phyloP scores from a whole-genome alignment of 2,113 vertebrate genomes.

The Sturnira hondurensis region DNA sequence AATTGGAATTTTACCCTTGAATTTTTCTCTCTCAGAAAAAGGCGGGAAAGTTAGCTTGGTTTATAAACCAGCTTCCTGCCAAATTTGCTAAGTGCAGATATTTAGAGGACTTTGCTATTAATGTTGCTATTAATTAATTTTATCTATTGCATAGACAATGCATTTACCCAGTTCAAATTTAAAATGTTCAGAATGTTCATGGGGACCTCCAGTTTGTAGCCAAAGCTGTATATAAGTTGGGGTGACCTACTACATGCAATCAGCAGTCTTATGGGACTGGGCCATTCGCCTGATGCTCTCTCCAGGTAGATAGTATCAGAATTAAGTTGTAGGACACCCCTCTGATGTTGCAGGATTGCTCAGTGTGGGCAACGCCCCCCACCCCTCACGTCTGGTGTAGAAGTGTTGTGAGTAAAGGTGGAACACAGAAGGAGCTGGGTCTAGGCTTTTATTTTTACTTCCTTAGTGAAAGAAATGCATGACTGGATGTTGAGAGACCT shows the following conservation, averaged over 20 bases:
- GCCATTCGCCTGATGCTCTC: not conserved
- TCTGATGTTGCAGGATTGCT: not conserved
- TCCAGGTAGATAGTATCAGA: not conserved
- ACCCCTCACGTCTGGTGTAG: not conserved
- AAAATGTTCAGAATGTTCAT: not conserved
- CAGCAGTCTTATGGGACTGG: not conserved
- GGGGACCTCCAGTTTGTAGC: not conserved
- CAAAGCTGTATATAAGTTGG: not conserved
- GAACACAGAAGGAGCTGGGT: not conserved
- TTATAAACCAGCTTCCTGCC: conserved; percentile 55
- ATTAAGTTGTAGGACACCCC: not conserved
- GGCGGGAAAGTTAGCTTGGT: not conserved
- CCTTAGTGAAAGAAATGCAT: not conserved
- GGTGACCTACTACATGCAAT: not conserved
- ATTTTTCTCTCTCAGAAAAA: conserved; percentile 41
- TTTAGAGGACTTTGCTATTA: conserved; percentile 25
- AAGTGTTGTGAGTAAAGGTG: not conserved
- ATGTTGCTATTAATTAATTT: conserved; percentile 22
- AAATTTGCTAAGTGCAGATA: conserved; percentile 44
- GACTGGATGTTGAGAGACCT: not conserved
- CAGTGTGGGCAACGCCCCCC: not conserved
- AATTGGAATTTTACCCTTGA: conserved; percentile 55
- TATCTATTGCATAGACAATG: not conserved
- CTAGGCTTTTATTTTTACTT: not conserved
- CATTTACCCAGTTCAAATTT: not conserved